Evolutionary conservation across 1,140 invertebrate genomes (phyloP).

Genomic region (Subanguina moxae): DNA sequence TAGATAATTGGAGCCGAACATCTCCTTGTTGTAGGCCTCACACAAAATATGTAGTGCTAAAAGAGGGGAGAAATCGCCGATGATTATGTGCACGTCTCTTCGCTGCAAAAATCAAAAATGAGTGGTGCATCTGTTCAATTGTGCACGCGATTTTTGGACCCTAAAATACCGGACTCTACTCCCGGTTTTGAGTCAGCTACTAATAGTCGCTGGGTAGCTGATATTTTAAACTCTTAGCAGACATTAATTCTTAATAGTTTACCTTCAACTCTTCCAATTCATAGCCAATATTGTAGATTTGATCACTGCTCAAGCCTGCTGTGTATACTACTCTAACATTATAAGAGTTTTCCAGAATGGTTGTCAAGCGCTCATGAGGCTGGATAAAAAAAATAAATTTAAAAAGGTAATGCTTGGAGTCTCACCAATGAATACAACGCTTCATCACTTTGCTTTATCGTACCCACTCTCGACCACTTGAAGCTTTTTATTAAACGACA

Average conservation of each 20-base stretch:
- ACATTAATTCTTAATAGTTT: background rate
- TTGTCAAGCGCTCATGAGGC: slow-evolving; percentile 85
- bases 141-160: no score
- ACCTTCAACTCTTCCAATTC: slow-evolving; percentile 77
- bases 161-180: no score
- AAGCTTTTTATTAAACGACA: slow-evolving; percentile 80
- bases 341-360: slow-evolving; percentile 75
- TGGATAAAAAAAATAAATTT: slow-evolving; percentile 23
- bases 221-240: no score
- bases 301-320: slow-evolving; percentile 81
- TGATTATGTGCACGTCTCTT: slow-evolving; percentile 87
- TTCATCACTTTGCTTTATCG: slow-evolving; percentile 87
- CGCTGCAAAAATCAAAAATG: slow-evolving; percentile 45
- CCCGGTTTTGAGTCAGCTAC: no score
- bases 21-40: slow-evolving; percentile 66
- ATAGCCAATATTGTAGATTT: slow-evolving; percentile 68
- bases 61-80: slow-evolving; percentile 90
- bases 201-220: no score
- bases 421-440: slow-evolving; percentile 82
- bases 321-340: slow-evolving; percentile 78
- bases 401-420: slow-evolving; percentile 1
- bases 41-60: slow-evolving; percentile 91
- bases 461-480: slow-evolving; percentile 95
- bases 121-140: no score
- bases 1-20: slow-evolving; percentile 87